A percentile compares a stretch with the other conserved stretches of the same genome.
Evolutionary conservation across 1,140 invertebrate genomes (phyloP).

Genomic region (Magallana ariakensis): DNA sequence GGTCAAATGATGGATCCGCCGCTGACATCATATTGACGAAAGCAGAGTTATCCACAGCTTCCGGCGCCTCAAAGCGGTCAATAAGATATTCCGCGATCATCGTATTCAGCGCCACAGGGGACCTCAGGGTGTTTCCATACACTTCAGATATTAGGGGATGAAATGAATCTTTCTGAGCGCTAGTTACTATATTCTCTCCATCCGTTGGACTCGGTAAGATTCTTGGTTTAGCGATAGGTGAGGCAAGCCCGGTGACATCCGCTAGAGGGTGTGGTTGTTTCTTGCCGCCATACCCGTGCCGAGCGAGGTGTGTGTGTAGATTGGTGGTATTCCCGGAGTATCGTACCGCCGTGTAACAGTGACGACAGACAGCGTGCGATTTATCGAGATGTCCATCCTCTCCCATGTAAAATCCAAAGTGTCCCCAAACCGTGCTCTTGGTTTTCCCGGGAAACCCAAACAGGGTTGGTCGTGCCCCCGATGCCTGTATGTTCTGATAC

Average conservation of each 20-base stretch:
- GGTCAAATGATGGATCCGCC: constrained; percentile 45
- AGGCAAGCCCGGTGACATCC: not conserved
- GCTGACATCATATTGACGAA: constrained; percentile 50
- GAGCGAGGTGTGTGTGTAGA: constrained; percentile 55
- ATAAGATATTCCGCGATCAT: constrained; percentile 47
- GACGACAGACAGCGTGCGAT: constrained; percentile 60
- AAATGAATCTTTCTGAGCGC: not conserved
- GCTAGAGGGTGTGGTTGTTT: not conserved
- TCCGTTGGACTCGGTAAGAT: not conserved
- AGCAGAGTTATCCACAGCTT: constrained; percentile 42
- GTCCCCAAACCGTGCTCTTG: constrained; percentile 62
- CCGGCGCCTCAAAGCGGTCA: constrained; percentile 37
- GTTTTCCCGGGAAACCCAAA: constrained; percentile 62
- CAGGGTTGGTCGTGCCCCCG: not conserved
- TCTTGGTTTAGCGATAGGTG: not conserved
- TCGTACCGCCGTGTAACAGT: constrained; percentile 53
- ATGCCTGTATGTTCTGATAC: not conserved
- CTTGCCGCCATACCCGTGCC: constrained; percentile 31
- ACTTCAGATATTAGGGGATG: not conserved
- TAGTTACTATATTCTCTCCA: constrained; percentile 23
- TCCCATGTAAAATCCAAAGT: constrained; percentile 65
- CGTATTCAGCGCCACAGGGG: constrained; percentile 21
- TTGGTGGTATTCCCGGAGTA: constrained; percentile 65
- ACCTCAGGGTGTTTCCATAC: not conserved
- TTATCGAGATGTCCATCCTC: constrained; percentile 58